Conservation (phyloP, 2,888 invertebrate species). For the Unio pictorum region DNA sequence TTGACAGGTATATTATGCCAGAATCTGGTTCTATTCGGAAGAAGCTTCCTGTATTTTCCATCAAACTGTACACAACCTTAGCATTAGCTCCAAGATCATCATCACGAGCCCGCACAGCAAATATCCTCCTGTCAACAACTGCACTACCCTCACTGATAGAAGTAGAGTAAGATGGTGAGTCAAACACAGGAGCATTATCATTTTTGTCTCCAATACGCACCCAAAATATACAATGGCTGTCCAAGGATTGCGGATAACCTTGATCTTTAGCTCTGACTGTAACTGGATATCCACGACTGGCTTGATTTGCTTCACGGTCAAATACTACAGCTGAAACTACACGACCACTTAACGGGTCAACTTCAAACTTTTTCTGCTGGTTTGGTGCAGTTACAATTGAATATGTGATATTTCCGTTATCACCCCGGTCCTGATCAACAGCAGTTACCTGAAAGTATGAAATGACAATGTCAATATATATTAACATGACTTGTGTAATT, state of each 20-base stretch:
- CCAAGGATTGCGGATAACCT: constrained; percentile 92
- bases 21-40: constrained; percentile 97
- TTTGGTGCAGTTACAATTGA: constrained; percentile 81
- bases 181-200: constrained; percentile 64
- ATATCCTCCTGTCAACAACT: constrained; percentile 44
- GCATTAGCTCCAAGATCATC: constrained; percentile 98
- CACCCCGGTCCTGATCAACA: constrained; percentile 95
- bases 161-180: constrained; percentile 55
- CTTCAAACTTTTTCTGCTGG: constrained; percentile 96
- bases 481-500: too few relatives aligned
- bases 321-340: constrained; percentile 82
- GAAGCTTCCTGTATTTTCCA: constrained; percentile 90
- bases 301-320: constrained; percentile 81
- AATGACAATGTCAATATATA: constrained; percentile 4
- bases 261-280: constrained; percentile 99
- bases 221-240: constrained; percentile 95
- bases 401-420: constrained; percentile 84
- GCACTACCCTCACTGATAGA: constrained; percentile 31
- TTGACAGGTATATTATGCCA: constrained; percentile 96
- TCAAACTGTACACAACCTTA: constrained; percentile 59
- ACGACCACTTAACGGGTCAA: constrained; percentile 95
- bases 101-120: constrained; percentile 81
- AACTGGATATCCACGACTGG: constrained; percentile 54
- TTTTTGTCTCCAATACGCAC: constrained; percentile 64
- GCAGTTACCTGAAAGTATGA: constrained; percentile 81